Percentiles rank a stretch among this genome's conserved stretches.
Conservation (phyloP, 2,113 vertebrate species). For the Lipophrys pholis region DNA sequence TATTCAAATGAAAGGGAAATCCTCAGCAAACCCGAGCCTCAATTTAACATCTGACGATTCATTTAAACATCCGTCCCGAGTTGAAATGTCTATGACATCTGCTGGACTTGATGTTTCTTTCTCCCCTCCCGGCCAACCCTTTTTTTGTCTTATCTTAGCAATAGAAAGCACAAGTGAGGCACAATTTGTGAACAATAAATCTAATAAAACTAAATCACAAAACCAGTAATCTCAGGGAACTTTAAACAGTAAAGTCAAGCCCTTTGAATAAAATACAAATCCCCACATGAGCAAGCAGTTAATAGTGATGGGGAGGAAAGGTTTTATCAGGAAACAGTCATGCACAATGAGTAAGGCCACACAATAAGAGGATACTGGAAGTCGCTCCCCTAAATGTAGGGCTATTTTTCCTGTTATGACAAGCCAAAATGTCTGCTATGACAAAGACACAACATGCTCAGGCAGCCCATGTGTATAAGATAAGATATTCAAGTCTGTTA, state of each 20-base stretch:
- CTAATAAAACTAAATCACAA: no score
- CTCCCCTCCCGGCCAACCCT: no score
- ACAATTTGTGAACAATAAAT: neutral
- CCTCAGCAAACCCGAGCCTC: neutral
- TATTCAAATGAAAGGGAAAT: neutral
- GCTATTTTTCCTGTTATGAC: neutral
- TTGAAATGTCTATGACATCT: slow-evolving; percentile 1
- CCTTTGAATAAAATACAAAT: no score
- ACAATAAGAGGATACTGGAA: neutral
- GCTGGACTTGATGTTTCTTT: no score
- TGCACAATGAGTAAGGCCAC: neutral
- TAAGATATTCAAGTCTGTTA: no score
- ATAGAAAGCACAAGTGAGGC: neutral
- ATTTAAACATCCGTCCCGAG: slow-evolving; percentile 44
- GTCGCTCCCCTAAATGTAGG: neutral
- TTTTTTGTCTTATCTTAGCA: neutral
- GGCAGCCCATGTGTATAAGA: no score
- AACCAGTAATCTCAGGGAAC: no score
- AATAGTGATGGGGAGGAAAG: no score
- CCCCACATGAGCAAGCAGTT: no score
- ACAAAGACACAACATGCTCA: neutral
- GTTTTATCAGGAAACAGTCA: no score
- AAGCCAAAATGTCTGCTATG: neutral
- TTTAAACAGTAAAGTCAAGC: no score
- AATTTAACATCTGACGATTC: slow-evolving; percentile 22